phyloP scores from a whole-genome alignment of 2,888 invertebrate genomes.

The Thereva nobilitata region DNA sequence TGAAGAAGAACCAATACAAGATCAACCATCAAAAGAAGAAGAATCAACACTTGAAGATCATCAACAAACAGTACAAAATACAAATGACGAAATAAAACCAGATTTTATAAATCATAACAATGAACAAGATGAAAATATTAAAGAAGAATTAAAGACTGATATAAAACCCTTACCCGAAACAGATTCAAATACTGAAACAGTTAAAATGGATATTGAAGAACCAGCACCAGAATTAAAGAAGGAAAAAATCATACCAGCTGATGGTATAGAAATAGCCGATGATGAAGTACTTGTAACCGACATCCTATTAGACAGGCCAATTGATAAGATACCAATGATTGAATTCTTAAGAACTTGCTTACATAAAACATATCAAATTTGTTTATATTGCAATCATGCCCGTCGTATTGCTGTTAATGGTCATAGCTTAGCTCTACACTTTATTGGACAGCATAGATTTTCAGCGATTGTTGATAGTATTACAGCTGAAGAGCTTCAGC shows the following conservation, averaged over 20 bases:
- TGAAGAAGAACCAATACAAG: constrained; percentile 36
- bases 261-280: constrained; percentile 63
- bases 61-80: constrained; percentile 31
- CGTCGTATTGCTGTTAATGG: constrained; percentile 84
- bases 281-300: constrained; percentile 71
- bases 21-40: constrained; percentile 29
- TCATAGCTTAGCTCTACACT: constrained; percentile 76
- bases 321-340: constrained; percentile 75
- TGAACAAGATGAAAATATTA: constrained; percentile 3
- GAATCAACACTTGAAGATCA: background rate
- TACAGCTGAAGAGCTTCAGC: constrained; percentile 73
- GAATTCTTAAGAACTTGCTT: constrained; percentile 75
- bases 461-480: constrained; percentile 78
- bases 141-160: constrained; percentile 45
- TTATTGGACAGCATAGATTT: constrained; percentile 79
- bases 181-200: constrained; percentile 46
- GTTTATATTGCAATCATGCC: constrained; percentile 86
- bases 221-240: constrained; percentile 7
- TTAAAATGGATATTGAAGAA: constrained; percentile 52
- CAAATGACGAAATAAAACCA: constrained; percentile 23
- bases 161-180: constrained; percentile 49
- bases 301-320: constrained; percentile 71
- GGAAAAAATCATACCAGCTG: constrained; percentile 44
- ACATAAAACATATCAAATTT: constrained; percentile 68
- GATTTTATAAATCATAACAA: background rate